Conservation (phyloP, 2,888 invertebrate genomes). For the Sepioteuthis lessoniana region DNA sequence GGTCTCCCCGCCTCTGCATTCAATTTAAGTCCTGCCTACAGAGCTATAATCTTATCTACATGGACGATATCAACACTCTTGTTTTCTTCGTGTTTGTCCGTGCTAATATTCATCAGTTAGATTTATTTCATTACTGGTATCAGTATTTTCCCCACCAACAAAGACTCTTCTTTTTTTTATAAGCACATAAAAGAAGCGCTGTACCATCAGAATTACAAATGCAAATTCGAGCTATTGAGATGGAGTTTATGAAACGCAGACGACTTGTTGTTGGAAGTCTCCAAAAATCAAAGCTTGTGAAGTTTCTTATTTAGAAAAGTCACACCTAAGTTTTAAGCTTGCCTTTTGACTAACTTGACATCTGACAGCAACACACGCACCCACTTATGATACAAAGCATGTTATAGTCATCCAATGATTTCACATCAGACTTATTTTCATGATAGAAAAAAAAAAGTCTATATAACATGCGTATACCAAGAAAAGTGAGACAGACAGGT, state of each 20-base stretch:
- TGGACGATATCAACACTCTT: no score
- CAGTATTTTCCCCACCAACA: no score
- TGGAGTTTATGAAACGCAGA: not conserved
- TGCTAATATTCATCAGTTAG: no score
- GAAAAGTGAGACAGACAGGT: not conserved
- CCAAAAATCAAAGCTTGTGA: not conserved
- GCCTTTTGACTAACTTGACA: no score
- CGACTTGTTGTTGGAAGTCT: not conserved
- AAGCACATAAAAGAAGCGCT: no score
- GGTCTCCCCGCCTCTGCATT: no score
- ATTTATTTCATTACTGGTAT: no score
- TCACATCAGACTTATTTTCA: not conserved
- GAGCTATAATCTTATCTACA: no score
- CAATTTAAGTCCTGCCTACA: no score
- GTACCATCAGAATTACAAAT: not conserved
- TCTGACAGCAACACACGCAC: not conserved
- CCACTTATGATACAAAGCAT: not conserved
- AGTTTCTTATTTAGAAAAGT: not conserved
- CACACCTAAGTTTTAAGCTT: not conserved
- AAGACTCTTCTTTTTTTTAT: no score
- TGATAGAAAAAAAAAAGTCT: not conserved
- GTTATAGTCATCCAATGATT: not conserved
- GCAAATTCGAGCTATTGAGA: not conserved
- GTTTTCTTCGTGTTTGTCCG: no score
- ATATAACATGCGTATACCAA: not conserved